Evolutionary conservation across 2,113 vertebrate genomes (phyloP), one percentile per base, ranked within the genome.

Genomic region (Entosphenus tridentatus): DNA sequence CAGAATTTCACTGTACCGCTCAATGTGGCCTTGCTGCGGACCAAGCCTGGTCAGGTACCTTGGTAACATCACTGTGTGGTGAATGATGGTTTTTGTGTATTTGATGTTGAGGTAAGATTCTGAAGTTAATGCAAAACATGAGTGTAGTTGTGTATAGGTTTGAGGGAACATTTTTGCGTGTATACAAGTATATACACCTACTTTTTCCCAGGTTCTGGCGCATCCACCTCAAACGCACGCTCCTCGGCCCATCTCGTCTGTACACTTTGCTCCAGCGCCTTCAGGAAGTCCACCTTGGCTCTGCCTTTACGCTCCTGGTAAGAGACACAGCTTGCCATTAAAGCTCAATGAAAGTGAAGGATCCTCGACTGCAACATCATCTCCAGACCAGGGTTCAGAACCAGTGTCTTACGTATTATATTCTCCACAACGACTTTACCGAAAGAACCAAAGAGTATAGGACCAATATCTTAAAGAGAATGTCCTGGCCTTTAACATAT

Each of bases 291-390:
- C 1, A 98, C 83, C 75, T 96, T 96, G 0, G 91, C 85, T 6
- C 87, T 96, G 74, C 91, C 90, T 73, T 93, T 98, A 59, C 90
- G 82, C 72, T 96, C 91, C 91, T 96, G 39, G 39, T 39, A 39
- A 39, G 39, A 39, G 39, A 39, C 39, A 6, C 39, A 39, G 39
- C 39, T 39, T 39, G 39, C 39, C 39, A 39, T 39, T 39, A 39
- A 39, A 39, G 39, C 39, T 39, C 39, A 39, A 39, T 39, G 39
- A 39, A 39, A 39, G 39, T 39, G 39, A 39, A 39, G 39, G 5
- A 39, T 6, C 39, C 39, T 39, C 39, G 39, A 39, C 4, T 39
- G 39, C 39, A 39, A 39, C 39, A 39, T 39, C 39, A 39, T 39
- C 39, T 39, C 39, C 39, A 39, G 39, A 39, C 39, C 39, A 39